phyloP scores from a whole-genome alignment of 2,113 vertebrate species.

The Chaetodon trifascialis region DNA sequence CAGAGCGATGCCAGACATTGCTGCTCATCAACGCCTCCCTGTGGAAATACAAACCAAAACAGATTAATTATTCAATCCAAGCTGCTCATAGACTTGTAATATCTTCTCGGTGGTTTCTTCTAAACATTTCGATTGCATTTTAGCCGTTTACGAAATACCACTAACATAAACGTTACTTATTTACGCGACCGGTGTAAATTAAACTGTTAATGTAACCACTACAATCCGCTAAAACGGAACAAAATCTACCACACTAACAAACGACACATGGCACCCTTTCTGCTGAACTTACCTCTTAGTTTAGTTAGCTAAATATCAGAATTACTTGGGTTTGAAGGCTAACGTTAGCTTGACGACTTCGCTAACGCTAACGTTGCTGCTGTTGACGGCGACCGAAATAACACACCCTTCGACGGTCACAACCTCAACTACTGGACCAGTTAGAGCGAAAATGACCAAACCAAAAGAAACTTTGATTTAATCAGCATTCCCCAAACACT shows the following conservation, averaged over 20 bases:
- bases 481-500: slow-evolving; percentile 26
- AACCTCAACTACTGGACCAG: slow-evolving; percentile 18
- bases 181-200: background rate
- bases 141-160: background rate
- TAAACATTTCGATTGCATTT: rapidly evolving
- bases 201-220: background rate
- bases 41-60: slow-evolving; percentile 64
- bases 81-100: background rate
- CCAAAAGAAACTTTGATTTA: background rate
- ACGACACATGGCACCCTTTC: rapidly evolving
- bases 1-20: slow-evolving; percentile 98
- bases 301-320: slow-evolving; percentile 27
- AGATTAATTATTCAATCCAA: slow-evolving; percentile 26
- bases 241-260: background rate
- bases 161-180: background rate
- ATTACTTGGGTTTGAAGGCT: background rate
- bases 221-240: rapidly evolving
- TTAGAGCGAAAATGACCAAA: slow-evolving; percentile 10
- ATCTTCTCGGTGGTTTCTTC: rapidly evolving
- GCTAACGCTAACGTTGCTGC: slow-evolving; percentile 34
- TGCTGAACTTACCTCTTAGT: slow-evolving; percentile 53
- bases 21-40: slow-evolving; percentile 82
- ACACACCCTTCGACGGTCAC: slow-evolving; percentile 59
- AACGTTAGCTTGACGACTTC: slow-evolving; percentile 33
- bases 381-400: slow-evolving; percentile 44